Evolutionary conservation across 2,797 vertebrate genomes (phyloP), one percentile per base, ranked within the genome.

Genomic region (Rhinichthys osculus): DNA sequence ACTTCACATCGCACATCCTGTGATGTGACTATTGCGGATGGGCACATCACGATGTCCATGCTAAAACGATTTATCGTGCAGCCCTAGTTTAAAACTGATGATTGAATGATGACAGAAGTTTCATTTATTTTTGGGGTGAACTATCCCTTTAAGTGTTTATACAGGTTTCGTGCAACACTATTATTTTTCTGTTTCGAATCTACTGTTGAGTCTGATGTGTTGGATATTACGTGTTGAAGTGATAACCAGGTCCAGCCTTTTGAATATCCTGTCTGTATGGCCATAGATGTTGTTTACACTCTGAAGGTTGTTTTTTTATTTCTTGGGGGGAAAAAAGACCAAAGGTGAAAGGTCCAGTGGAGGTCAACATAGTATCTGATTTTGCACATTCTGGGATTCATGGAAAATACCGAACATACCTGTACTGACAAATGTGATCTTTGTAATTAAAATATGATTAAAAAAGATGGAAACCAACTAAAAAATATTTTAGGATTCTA

Each of bases 241-340:
- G 72, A 86, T 79, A 67, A 85, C 76, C 83, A 27, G 27, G 40
- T 83, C 84, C 64, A 78, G 81, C 44, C 64, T 82, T 71, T 64
- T 77, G 57, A 73, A 73, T 69, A 74, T 80, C 40, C 78, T 82
- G 78, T 82, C 67, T 82, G 50, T 33, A 27, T 50, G 70, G 23
- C 47, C 21, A 19, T 77, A 14, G 42, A 23, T 83, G 83, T 84
- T 64, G 71, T 64, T 80, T 80, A 59, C 16, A 7, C 73, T 78
- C 40, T 86, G 72, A 76, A 30, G 38, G 84, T 62, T 72, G 5
- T 42, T 35, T 23, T 42, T 83, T 35, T 47, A 19, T 44, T 42
- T 57, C n/a, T 78, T 16, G 7, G 30, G 23, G 23, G 10, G 0
- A 33, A 57, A 38, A 27, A 27, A 42, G 67, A 84, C 59, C 82